phyloP scores from a whole-genome alignment of 2,113 vertebrate species.

The Osmerus eperlanus region DNA sequence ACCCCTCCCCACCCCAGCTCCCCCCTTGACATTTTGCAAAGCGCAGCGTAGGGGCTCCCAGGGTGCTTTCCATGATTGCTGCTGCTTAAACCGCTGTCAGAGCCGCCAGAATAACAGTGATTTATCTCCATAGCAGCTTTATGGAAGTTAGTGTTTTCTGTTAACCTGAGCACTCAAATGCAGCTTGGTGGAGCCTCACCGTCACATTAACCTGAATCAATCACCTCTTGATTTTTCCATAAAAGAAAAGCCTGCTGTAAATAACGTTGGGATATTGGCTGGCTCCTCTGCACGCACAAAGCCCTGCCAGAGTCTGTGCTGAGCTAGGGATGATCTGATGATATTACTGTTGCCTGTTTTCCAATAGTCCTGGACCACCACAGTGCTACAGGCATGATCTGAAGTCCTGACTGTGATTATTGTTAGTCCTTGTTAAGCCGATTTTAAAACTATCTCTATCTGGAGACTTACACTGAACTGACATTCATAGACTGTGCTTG shows the following conservation, averaged over 20 bases:
- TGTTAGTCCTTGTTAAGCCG: constrained; percentile 39
- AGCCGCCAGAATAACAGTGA: constrained; percentile 93
- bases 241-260: constrained; percentile 74
- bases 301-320: constrained; percentile 38
- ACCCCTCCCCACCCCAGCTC: constrained; percentile 62
- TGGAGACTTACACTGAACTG: constrained; percentile 24
- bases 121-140: constrained; percentile 92
- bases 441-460: constrained; percentile 22
- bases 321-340: constrained; percentile 42
- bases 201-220: constrained; percentile 81
- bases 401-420: constrained; percentile 29
- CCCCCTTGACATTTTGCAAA: constrained; percentile 89
- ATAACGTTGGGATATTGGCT: constrained; percentile 60
- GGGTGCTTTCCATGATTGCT: constrained; percentile 88
- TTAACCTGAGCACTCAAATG: constrained; percentile 75
- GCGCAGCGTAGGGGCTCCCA: constrained; percentile 85
- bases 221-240: constrained; percentile 79
- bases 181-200: constrained; percentile 63
- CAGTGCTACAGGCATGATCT: constrained; percentile 53
- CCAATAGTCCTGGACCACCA: constrained; percentile 47
- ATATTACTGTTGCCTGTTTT: constrained; percentile 56
- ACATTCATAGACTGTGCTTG: constrained; percentile 3
- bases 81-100: constrained; percentile 98
- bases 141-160: constrained; percentile 78
- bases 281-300: constrained; percentile 50